These are phyloP conservation scores for Mythimna pallens DNA, from an alignment of 2,888 invertebrate species.

Conservation along the genomic window DNA sequence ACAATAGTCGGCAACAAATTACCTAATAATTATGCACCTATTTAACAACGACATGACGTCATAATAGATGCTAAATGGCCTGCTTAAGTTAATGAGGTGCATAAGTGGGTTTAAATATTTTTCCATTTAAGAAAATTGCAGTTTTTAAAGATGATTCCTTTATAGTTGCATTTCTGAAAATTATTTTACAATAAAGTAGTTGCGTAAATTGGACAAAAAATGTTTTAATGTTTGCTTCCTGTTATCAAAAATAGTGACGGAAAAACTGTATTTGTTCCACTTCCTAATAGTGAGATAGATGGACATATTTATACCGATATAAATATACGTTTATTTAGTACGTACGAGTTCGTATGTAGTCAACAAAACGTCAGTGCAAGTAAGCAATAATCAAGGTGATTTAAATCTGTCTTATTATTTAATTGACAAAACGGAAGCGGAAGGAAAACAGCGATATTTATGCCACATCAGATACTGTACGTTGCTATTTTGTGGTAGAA, in stretches of 20 bases:
- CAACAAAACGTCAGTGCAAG: constrained; percentile 53
- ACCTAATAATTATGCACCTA: constrained; percentile 38
- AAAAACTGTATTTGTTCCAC: constrained; percentile 9
- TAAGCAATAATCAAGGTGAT: constrained; percentile 62
- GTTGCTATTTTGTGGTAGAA: constrained; percentile 15
- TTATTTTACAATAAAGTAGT: neutral
- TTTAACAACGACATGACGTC: constrained; percentile 24
- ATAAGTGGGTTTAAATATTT: neutral
- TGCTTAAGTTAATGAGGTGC: neutral
- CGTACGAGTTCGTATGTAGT: constrained; percentile 8
- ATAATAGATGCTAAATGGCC: constrained; percentile 5
- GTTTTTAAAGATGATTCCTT: neutral
- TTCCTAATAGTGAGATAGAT: constrained; percentile 34
- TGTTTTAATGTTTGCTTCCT: constrained; percentile 2
- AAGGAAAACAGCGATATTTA: constrained; percentile 48
- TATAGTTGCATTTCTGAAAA: neutral
- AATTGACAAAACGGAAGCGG: constrained; percentile 67
- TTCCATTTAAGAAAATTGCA: neutral
- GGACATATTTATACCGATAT: neutral
- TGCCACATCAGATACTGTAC: constrained; percentile 22
- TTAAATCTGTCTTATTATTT: constrained; percentile 55
- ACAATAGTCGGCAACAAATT: constrained; percentile 34
- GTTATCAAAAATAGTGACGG: constrained; percentile 11
- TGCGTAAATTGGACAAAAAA: neutral
- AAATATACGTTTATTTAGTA: neutral